phyloP scores from a whole-genome alignment of 2,888 invertebrate genomes.

The Plebejus anna region DNA sequence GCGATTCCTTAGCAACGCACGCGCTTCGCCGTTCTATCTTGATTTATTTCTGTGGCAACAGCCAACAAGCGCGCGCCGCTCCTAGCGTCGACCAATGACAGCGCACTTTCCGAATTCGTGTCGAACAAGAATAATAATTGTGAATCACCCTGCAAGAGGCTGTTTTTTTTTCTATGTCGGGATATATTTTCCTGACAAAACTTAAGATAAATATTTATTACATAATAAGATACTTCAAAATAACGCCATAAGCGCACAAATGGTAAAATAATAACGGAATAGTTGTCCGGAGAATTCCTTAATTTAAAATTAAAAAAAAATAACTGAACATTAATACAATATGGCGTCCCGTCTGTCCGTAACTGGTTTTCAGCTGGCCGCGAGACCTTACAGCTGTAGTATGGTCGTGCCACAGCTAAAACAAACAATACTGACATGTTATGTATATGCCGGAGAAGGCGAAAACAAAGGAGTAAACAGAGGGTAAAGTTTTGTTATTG shows the following conservation, averaged over 20 bases:
- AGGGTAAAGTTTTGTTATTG: too few relatives aligned
- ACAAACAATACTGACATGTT: conserved; percentile 37
- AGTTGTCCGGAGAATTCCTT: neutral
- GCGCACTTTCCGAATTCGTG: too few relatives aligned
- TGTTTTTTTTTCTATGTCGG: neutral
- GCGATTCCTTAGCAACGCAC: too few relatives aligned
- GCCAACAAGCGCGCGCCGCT: too few relatives aligned
- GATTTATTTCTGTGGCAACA: too few relatives aligned
- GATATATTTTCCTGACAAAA: neutral
- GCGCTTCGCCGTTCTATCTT: too few relatives aligned
- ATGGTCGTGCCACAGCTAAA: conserved; percentile 69
- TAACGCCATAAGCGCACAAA: neutral
- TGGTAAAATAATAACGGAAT: neutral
- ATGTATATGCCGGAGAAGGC: neutral
- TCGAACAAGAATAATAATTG: too few relatives aligned
- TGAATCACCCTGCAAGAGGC: too few relatives aligned
- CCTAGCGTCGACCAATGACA: too few relatives aligned
- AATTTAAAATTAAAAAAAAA: neutral
- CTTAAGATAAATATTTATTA: neutral
- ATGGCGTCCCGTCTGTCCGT: neutral
- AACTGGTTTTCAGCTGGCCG: neutral
- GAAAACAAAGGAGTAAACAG: neutral
- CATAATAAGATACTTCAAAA: neutral
- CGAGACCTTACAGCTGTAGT: conserved; percentile 56
- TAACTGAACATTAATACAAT: neutral